Percentiles rank a stretch among this genome's conserved stretches.
phyloP scores from a whole-genome alignment of 2,797 vertebrate species.

The Helostoma temminkii region DNA sequence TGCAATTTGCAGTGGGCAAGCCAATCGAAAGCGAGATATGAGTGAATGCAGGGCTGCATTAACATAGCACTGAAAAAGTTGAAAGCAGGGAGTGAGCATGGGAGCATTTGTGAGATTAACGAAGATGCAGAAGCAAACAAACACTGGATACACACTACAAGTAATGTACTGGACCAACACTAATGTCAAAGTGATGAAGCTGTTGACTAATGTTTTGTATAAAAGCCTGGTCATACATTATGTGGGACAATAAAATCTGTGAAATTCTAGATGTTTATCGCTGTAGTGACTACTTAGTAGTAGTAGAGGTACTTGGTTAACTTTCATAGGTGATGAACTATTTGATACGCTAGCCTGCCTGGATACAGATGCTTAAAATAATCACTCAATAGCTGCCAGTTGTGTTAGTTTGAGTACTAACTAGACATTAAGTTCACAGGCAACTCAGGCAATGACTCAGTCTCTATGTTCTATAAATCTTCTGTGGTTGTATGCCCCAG shows the following conservation, averaged over 20 bases:
- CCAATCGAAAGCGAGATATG: slow-evolving; percentile 77
- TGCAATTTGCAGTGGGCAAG: slow-evolving; percentile 78
- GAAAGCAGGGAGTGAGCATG: slow-evolving; percentile 43
- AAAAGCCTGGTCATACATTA: neutral
- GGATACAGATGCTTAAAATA: too few relatives aligned
- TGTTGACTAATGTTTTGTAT: neutral
- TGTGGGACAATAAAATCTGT: neutral
- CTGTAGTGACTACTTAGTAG: too few relatives aligned
- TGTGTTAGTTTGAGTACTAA: too few relatives aligned
- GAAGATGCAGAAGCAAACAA: slow-evolving; percentile 42
- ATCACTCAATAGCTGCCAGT: too few relatives aligned
- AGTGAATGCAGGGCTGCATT: slow-evolving; percentile 69
- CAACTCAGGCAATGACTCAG: too few relatives aligned
- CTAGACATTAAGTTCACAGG: too few relatives aligned
- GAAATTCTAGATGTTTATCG: neutral
- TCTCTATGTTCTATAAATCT: too few relatives aligned
- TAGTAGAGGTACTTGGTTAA: too few relatives aligned
- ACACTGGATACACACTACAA: slow-evolving; percentile 10
- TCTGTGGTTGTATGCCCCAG: too few relatives aligned
- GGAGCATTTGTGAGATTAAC: slow-evolving; percentile 49
- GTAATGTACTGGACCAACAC: neutral
- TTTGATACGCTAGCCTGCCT: too few relatives aligned
- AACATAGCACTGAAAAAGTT: slow-evolving; percentile 62
- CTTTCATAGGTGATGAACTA: too few relatives aligned
- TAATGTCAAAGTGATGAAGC: too few relatives aligned